Base-by-base conservation (phyloP, 2,888 invertebrate species). In the Xiphydria camelus region DNA sequence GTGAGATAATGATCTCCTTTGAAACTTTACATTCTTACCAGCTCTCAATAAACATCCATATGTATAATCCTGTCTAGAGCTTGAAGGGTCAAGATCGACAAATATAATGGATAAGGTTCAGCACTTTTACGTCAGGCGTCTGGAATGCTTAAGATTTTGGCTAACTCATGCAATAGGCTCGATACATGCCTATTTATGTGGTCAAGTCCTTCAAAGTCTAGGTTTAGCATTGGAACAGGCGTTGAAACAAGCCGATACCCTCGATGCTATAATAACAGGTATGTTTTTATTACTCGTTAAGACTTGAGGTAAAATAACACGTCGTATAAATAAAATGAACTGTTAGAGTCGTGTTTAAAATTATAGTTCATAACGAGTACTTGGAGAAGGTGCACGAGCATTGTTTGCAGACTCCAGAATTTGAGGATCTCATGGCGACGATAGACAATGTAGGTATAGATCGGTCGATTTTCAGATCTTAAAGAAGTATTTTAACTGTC, bases 81-180 rank as follows among this genome's bases (percentile, higher is more conserved):
- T 73, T 12, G 69, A 70, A 50, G 64, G 61, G 15, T 55, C 59
- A 7, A 53, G 54, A 49, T 45, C 45, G 3, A 22, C 17, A 4
- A 50, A 48, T n/a, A 58, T 59, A 41, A 31, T 29, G 4, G 61
- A 74, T 39, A 47, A 49, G 20, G 42, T 70, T 10, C 64, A 68
- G 47, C 68, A 69, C 12, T 75, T 71, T 49, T 54, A 71, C 17
- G 61, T 67, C 46, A 73, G 78, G 18, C 75, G 81, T 2, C 63
- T 82, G 22, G 79, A 81, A 44, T 76, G 80, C 20, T 51, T 82
- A 15, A 74, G 81, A 43, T 80, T 80, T 53, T 82, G 82, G 80
- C 68, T 82, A 31, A 66, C 80, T 14, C 80, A 80, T 49, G 75
- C 81, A 1, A 66, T 82, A 34, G 78, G 79, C 41, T 78, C 77